phyloP scores from a whole-genome alignment of 2,797 vertebrate species.

The Huso huso region DNA sequence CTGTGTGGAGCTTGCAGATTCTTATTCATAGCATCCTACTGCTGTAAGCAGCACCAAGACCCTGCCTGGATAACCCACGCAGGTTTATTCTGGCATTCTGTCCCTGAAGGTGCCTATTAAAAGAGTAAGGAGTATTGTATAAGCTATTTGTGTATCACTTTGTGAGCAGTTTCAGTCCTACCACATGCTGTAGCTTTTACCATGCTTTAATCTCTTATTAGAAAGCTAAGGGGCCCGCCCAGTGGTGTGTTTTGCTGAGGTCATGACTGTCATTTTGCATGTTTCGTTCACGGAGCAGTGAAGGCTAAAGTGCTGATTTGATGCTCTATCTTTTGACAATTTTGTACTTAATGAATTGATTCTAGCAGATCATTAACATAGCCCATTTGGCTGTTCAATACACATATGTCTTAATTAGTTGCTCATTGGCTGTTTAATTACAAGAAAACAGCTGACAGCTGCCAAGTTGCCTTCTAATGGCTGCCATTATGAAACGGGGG shows the following conservation, averaged over 20 bases:
- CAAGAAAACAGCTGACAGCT: slow-evolving; percentile 99
- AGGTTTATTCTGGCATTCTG: too few species aligned
- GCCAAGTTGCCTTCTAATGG: slow-evolving; percentile 96
- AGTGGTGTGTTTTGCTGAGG: not conserved
- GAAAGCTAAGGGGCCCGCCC: too few species aligned
- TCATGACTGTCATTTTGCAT: not conserved
- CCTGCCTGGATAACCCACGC: too few species aligned
- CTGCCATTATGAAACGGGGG: slow-evolving; percentile 82
- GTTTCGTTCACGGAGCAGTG: slow-evolving; percentile 17
- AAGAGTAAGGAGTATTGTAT: too few species aligned
- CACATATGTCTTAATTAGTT: slow-evolving; percentile 99
- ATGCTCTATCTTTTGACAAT: slow-evolving; percentile 88
- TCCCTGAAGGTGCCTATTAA: too few species aligned
- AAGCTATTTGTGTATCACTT: not conserved
- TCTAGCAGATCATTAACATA: slow-evolving; percentile 99
- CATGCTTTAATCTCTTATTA: too few species aligned
- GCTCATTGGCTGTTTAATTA: slow-evolving; percentile 99
- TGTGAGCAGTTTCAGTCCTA: too few species aligned
- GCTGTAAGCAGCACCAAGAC: too few species aligned
- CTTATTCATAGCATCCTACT: too few species aligned
- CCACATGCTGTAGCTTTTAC: too few species aligned
- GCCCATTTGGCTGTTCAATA: slow-evolving; percentile 93
- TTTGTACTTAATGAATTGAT: slow-evolving; percentile 96
- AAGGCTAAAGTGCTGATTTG: slow-evolving; percentile 59
- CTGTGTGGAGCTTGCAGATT: too few species aligned